Evolutionary conservation across 37 sponge, comb jelly and placozoan species (phyloP), one percentile per base, ranked within the genome.

Genomic region (Chondrosia reniformis): DNA sequence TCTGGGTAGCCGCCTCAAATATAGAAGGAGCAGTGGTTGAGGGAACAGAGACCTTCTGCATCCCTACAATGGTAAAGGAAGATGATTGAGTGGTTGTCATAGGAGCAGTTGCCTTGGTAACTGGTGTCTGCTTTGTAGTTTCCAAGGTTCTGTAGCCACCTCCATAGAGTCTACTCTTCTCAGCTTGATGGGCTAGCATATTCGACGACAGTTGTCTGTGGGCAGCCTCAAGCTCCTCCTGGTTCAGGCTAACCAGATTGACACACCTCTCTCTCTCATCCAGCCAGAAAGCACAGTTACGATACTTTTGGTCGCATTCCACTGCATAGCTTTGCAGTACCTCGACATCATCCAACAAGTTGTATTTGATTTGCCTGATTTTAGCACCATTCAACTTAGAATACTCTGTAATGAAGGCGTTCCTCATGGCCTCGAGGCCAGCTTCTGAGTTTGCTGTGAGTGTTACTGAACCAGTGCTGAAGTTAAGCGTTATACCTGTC

Each of bases 401-500:
- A 19, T 66, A 66, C 31, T 5, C 9, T 19, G 40, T 66, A 4
- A 66, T 5, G 38, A 66, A 66, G 22, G 30, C 30, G 40, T 66
- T 66, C 40, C 67, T 31, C 67, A 66, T 66, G 19, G 15, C 40
- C 7, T 66, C 67, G 5, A 66, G 67, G 9, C 67, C 67, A 36
- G 32, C 31, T 19, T 66, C 67, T 6, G 31, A 37, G 67, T 36
- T 37, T 21, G 67, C 67, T 10, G 67, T 37, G 9, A 66, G 67
- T 19, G 67, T 66, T 36, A 31, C 67, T 66, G 67, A 66, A 9
- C 67, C 67, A 33, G 36, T 66, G 38, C 8, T 40, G 36, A 36
- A 66, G 67, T 66, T 66, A 9, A 66, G 67, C 6, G 67, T 66
- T 5, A 66, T 66, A 8, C 67, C 67, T 8, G 67, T 66, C 67